Percentiles rank a stretch among this genome's conserved stretches.
Evolutionary conservation across 2,113 vertebrate genomes (phyloP).

Genomic region (Aleadryas rufinucha): DNA sequence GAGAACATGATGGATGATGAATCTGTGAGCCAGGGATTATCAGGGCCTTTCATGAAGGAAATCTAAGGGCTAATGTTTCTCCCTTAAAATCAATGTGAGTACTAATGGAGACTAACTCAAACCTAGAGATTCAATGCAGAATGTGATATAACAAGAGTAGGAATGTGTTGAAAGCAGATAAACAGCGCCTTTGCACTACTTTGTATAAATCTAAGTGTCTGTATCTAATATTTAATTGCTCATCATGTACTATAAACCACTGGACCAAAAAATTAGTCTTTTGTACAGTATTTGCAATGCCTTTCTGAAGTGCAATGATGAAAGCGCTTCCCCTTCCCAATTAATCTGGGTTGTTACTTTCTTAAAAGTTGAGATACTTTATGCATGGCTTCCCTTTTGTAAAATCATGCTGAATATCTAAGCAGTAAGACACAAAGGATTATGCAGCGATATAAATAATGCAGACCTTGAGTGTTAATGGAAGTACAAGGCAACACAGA

Average conservation of each 20-base stretch:
- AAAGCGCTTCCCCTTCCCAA: not conserved
- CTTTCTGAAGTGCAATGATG: conserved; percentile 12
- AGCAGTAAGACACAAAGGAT: not conserved
- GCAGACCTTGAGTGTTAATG: not conserved
- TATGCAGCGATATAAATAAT: conserved; percentile 21
- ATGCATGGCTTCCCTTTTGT: conserved; percentile 30
- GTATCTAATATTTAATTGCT: conserved; percentile 34
- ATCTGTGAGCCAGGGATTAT: not conserved
- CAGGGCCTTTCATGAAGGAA: not conserved
- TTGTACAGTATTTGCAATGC: conserved; percentile 2
- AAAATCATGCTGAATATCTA: not conserved
- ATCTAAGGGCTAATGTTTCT: not conserved
- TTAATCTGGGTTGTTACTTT: conserved; percentile 36
- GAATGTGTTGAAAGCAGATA: not conserved
- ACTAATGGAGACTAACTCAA: not conserved
- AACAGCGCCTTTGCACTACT: not conserved
- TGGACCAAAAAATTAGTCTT: conserved; percentile 36
- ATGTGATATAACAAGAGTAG: not conserved
- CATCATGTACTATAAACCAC: not conserved
- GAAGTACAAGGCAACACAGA: conserved; percentile 21
- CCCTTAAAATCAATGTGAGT: not conserved
- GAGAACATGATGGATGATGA: not conserved
- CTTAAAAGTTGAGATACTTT: conserved; percentile 6
- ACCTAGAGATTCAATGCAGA: not conserved
- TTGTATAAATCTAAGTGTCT: not conserved